These are phyloP conservation scores for Dysmachus trigonus DNA, from an alignment of 2,888 invertebrate species.

Conservation along the genomic window DNA sequence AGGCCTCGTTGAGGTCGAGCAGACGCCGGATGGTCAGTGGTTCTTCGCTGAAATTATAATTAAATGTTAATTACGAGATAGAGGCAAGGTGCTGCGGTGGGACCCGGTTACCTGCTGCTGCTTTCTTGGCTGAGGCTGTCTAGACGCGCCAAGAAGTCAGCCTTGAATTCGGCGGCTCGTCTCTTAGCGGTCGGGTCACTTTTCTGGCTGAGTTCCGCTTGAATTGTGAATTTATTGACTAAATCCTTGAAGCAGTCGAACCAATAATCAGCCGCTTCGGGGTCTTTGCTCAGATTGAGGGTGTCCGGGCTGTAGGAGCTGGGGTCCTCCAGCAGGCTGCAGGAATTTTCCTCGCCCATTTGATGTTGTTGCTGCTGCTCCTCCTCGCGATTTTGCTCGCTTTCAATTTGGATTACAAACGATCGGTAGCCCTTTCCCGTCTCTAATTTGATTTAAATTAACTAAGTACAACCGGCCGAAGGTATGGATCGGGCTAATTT, in stretches of 20 bases:
- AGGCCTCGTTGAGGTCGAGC: constrained; percentile 91
- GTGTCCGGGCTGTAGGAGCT: constrained; percentile 89
- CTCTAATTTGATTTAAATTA: background rate
- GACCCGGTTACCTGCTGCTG: background rate
- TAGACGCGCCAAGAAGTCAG: constrained; percentile 82
- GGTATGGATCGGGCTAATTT: background rate
- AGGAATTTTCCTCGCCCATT: constrained; percentile 68
- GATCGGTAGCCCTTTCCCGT: background rate
- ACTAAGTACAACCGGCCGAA: background rate
- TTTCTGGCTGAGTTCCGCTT: constrained; percentile 82
- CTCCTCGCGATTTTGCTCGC: background rate
- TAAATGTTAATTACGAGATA: constrained; percentile 44
- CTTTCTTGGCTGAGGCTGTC: constrained; percentile 54
- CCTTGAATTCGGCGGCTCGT: constrained; percentile 82
- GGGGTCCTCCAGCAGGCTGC: constrained; percentile 81
- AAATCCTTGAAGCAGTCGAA: constrained; percentile 88
- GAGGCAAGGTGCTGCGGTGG: constrained; percentile 1
- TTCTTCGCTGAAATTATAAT: constrained; percentile 57
- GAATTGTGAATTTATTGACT: constrained; percentile 83
- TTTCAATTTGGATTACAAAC: background rate
- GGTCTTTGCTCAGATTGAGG: constrained; percentile 85
- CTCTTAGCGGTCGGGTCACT: constrained; percentile 78
- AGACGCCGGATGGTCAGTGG: constrained; percentile 88
- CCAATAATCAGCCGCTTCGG: constrained; percentile 91
- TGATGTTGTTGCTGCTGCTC: constrained; percentile 41